Evolutionary conservation across 2,888 invertebrate genomes (phyloP).

Genomic region (Elegia similella): DNA sequence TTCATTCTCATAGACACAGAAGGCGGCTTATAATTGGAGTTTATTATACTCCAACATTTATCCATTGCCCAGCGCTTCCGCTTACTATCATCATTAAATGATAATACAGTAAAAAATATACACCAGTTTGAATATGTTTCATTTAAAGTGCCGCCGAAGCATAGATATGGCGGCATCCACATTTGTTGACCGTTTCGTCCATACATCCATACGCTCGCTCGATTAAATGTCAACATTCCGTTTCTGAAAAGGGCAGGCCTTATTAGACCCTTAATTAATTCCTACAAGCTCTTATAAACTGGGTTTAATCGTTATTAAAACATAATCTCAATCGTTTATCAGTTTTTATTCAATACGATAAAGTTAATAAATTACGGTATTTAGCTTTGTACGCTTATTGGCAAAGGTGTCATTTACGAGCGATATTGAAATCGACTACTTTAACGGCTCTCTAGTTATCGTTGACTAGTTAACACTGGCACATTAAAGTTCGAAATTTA

Average conservation of each 20-base stretch:
- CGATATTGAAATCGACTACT: neutral
- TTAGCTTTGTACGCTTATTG: neutral
- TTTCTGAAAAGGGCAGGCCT: constrained; percentile 55
- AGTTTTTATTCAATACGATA: constrained; percentile 20
- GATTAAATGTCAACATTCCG: constrained; percentile 69
- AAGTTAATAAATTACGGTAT: neutral
- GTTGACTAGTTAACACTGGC: too few species aligned
- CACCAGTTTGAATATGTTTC: too few species aligned
- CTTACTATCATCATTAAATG: too few species aligned
- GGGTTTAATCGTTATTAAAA: constrained; percentile 31
- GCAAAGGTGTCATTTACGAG: neutral
- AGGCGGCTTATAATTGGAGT: too few species aligned
- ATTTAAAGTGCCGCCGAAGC: too few species aligned
- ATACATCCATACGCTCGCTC: constrained; percentile 37
- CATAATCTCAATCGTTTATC: constrained; percentile 41
- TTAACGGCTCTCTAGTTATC: too few species aligned
- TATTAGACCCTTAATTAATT: constrained; percentile 47
- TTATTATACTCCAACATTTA: too few species aligned
- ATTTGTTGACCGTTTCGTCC: constrained; percentile 50
- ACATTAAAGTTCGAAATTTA: too few species aligned
- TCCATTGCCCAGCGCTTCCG: too few species aligned
- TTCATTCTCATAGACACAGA: too few species aligned
- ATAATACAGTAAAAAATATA: too few species aligned
- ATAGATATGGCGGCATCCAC: constrained; percentile 13
- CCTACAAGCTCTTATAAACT: constrained; percentile 26